phyloP scores from a whole-genome alignment of 2,113 vertebrate species.

The Petromus typicus region DNA sequence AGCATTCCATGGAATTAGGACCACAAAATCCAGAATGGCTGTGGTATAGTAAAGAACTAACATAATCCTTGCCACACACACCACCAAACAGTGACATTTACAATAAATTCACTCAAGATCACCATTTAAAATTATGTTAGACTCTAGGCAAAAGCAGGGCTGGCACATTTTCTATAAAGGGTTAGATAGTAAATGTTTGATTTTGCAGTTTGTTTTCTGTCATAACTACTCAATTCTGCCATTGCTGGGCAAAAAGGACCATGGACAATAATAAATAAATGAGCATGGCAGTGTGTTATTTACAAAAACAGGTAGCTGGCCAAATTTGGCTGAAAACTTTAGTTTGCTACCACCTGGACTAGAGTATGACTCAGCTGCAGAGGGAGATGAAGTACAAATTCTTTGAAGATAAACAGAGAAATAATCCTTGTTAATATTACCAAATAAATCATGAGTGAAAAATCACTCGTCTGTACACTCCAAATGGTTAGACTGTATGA shows the following conservation, averaged over 20 bases:
- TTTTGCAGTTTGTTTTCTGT: rapidly evolving
- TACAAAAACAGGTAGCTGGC: neutral
- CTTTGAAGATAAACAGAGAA: neutral
- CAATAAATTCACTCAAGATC: neutral
- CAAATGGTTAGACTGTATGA: neutral
- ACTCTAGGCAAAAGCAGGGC: neutral
- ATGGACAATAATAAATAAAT: neutral
- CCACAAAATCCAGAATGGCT: neutral
- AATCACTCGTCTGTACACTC: no score
- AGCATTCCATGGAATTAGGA: neutral
- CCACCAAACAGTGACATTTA: neutral
- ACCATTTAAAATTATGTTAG: neutral
- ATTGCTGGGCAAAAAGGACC: neutral
- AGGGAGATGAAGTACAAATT: neutral
- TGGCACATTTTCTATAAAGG: neutral
- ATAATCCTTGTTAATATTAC: neutral
- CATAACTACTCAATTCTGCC: neutral
- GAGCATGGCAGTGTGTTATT: neutral
- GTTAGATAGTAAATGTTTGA: neutral
- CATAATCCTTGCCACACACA: neutral
- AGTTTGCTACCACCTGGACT: neutral
- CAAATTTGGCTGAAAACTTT: neutral
- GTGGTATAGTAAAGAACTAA: neutral
- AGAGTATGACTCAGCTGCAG: neutral
- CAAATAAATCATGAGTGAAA: slow-evolving; percentile 7